Percentiles rank a stretch among this genome's conserved stretches.
Evolutionary conservation across 2,888 invertebrate genomes (phyloP).

Genomic region (Tetanocera ferruginea): DNA sequence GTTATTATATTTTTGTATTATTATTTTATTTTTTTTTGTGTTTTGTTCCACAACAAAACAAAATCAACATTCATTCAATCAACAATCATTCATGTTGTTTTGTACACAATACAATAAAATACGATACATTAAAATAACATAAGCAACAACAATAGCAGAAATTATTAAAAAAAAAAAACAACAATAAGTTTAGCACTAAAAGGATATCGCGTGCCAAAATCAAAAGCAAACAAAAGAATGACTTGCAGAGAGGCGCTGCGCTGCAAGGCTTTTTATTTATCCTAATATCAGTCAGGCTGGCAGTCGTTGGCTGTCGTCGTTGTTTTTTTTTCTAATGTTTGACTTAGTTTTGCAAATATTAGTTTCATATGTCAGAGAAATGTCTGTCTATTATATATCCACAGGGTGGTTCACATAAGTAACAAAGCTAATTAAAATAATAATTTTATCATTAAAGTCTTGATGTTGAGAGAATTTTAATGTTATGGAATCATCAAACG

Average conservation of each 20-base stretch:
- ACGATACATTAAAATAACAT: conserved; percentile 27
- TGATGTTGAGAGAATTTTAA: no score
- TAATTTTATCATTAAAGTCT: no score
- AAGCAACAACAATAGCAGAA: conserved; percentile 44
- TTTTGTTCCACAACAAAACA: conserved; percentile 55
- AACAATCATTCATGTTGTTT: conserved; percentile 11
- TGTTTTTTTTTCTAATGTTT: background rate
- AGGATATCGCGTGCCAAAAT: conserved; percentile 64
- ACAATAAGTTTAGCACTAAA: conserved; percentile 49
- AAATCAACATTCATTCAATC: conserved; percentile 52
- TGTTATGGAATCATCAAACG: no score
- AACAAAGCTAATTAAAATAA: no score
- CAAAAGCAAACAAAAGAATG: conserved; percentile 16
- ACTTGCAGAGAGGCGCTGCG: no score
- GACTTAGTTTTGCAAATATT: conserved; percentile 14
- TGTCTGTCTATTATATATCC: background rate
- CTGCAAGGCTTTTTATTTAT: conserved; percentile 11
- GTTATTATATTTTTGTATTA: conserved; percentile 11
- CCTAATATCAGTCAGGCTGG: conserved; percentile 17
- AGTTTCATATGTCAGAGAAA: conserved; percentile 16
- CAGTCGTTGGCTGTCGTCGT: background rate
- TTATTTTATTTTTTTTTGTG: conserved; percentile 24
- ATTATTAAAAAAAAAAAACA: conserved; percentile 34
- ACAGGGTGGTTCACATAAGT: no score
- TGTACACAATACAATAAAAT: conserved; percentile 4